Evolutionary conservation across 1,140 invertebrate genomes (phyloP).

Genomic region (Lepidurus apus): DNA sequence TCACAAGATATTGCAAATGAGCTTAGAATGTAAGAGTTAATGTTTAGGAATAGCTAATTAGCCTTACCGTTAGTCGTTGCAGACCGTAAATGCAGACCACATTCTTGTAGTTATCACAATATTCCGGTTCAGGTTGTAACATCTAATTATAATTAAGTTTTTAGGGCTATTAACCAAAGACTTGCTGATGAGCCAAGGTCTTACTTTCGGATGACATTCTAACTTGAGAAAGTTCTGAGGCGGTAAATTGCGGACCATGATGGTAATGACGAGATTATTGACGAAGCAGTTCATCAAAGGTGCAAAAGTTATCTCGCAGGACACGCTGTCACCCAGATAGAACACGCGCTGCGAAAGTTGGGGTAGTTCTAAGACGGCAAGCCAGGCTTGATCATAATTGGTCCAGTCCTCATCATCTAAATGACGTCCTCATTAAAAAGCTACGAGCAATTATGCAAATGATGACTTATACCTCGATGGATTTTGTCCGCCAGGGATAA

Average conservation of each 20-base stretch:
- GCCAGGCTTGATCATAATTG: constrained; percentile 11
- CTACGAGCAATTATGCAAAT: not conserved
- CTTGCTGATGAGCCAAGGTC: not conserved
- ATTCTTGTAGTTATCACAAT: not conserved
- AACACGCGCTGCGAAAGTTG: not conserved
- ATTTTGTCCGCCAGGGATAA: not conserved
- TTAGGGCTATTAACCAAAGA: not conserved
- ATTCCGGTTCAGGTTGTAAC: not conserved
- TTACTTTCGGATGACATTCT: not conserved
- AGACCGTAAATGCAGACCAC: not conserved
- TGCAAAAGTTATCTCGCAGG: not conserved
- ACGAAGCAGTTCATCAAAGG: not conserved
- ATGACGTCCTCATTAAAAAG: not conserved
- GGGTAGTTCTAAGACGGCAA: not conserved
- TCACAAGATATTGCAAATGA: not conserved
- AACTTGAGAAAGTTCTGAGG: not conserved
- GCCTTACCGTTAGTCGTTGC: not conserved
- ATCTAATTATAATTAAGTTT: not conserved
- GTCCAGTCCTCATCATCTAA: not conserved
- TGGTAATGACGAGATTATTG: not conserved
- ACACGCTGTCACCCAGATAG: not conserved
- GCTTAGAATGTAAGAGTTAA: not conserved
- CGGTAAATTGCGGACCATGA: not conserved
- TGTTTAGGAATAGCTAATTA: not conserved
- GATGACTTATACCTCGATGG: not conserved